Evolutionary conservation across 2,113 vertebrate genomes (phyloP), one percentile per base, ranked within the genome.

Genomic region (Salvelinus namaycush): DNA sequence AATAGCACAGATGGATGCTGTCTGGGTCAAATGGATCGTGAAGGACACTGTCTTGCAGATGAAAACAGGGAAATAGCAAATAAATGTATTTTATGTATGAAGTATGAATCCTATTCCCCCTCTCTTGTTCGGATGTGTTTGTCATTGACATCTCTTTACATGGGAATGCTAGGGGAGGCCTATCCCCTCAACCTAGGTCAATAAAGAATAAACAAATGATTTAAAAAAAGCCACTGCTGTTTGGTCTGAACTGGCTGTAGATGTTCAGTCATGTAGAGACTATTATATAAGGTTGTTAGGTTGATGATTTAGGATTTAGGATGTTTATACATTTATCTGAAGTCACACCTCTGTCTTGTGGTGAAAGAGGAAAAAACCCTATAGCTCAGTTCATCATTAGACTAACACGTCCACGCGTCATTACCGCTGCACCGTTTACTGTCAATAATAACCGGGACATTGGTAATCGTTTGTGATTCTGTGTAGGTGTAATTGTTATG

Each of bases 81-180:
- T 94, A 93, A 90, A 93, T 95, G 94, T 94, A 95, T 95, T 95
- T 94, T 95, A 94, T 93, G 93, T 93, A 95, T 90, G 89, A 83
- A 93, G 87, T 90, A 83, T 54, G 79, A 91, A 87, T 87, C 84
- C 84, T 87, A 83, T 90, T 88, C 88, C 87, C 89, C 88, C 76
- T 89, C 89, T 92, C 89, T 92, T 73, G 86, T 94, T 91, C 86
- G 91, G 93, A 92, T 79, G 91, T 94, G 91, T 94, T 94, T 87
- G 92, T 92, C 91, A 89, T 89, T 92, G 88, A 91, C 90, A 91
- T 94, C 87, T 93, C 90, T 94, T 93, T 89, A 93, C 90, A 91
- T 93, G 91, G 89, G 92, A 94, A 93, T 93, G 93, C 92, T 91
- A 92, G 86, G 89, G 89, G 90, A 87, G 87, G 87, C 88, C 75